phyloP scores from a whole-genome alignment of 1,140 invertebrate genomes.

The Nylanderia fulva region DNA sequence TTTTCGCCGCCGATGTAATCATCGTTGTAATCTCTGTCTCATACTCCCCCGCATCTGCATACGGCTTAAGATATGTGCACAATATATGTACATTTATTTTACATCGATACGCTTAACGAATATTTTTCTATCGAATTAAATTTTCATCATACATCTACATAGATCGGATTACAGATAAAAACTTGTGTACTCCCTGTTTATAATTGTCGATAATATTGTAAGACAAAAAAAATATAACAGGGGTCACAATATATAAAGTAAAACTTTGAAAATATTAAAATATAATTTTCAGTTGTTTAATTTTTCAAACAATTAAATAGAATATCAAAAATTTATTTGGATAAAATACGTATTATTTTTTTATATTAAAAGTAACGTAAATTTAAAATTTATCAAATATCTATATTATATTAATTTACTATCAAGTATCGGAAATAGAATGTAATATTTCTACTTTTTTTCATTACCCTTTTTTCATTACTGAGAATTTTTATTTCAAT shows the following conservation, averaged over 20 bases:
- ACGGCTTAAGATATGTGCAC: conserved; percentile 20
- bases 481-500: background rate
- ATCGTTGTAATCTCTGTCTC: conserved; percentile 57
- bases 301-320: background rate
- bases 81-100: conserved; percentile 8
- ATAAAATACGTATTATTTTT: background rate
- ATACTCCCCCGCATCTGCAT: conserved; percentile 33
- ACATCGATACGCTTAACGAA: background rate
- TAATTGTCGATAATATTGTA: background rate
- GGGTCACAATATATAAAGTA: background rate
- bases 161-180: background rate
- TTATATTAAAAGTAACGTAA: background rate
- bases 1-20: conserved; percentile 54
- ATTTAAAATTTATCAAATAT: background rate
- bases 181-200: background rate
- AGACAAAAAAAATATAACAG: background rate
- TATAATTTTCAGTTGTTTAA: background rate
- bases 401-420: background rate
- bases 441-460: background rate
- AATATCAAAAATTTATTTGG: background rate
- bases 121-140: background rate
- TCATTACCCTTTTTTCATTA: background rate
- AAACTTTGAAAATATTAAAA: background rate
- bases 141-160: background rate
- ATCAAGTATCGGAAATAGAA: background rate